Base-by-base conservation (phyloP, 2,888 invertebrate species). In the Oscheius sp. region DNA sequence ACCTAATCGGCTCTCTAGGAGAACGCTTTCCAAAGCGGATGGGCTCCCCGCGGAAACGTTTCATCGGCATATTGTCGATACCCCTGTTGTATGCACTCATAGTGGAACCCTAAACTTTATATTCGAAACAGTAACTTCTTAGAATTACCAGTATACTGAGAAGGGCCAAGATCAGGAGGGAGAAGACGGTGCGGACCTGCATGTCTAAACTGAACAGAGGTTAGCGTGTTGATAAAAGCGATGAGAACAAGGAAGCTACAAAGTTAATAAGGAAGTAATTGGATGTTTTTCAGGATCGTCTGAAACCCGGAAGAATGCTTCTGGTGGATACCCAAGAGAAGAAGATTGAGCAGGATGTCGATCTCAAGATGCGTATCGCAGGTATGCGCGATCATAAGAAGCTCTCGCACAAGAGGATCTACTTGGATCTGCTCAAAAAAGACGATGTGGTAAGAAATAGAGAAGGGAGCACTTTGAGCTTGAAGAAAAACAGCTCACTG, bases 261-360 rank as follows among this genome's bases (percentile, higher is more conserved):
- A 32, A 50, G 29, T 50, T 21, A 9, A 42, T 60, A 33, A 21
- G 29, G 32, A 29, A 47, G 57, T 59, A 50, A 60, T 4, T 11
- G 21, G 21, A 33, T 33, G 29, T 21, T 86, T 91, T 91, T 51
- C 91, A 94, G 94, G 96, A 97, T 89, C 95, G 99, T 79, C 92
- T 99, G 87, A 96, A 97, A 90, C 99, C 99, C 1, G 99, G 99
- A 2, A 93, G 97, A 82, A 99, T 99, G 98, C 92, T 99, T 89
- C 91, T 99, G 84, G 97, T 99, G 68, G 99, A 99, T 90, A 98
- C 98, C 0, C 79, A 88, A 76, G 94, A 95, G 88, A 93, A 95
- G 90, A 92, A 92, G 79, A 94, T 99, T 82, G 96, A 96, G 83
- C 94, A 94, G 88, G 98, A 99, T 89, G 94, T 97, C 72, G 95